phyloP scores from a whole-genome alignment of 1,140 invertebrate genomes.

The Pristionchus pacificus region DNA sequence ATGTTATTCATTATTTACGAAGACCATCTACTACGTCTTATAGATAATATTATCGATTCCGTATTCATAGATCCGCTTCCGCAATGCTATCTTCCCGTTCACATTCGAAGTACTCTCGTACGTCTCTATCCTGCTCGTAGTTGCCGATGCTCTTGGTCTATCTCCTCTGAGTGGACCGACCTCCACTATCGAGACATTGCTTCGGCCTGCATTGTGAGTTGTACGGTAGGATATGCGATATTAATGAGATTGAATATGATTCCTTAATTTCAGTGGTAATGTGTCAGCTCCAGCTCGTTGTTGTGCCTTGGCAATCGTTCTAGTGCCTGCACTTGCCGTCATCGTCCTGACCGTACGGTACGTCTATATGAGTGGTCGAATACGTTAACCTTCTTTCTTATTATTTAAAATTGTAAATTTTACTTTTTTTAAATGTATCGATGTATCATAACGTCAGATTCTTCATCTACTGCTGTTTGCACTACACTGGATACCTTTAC shows the following conservation, averaged over 20 bases:
- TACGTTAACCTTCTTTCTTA: neutral
- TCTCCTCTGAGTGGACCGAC: neutral
- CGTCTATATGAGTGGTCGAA: no score
- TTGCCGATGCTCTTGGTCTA: neutral
- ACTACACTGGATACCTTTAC: conserved; percentile 40
- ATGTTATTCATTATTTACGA: no score
- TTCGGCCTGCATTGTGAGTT: neutral
- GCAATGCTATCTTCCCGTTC: neutral
- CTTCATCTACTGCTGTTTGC: conserved; percentile 32
- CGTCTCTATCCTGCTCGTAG: neutral
- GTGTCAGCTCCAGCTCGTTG: neutral
- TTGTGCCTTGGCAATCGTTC: neutral
- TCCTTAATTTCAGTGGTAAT: neutral
- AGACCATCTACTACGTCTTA: no score
- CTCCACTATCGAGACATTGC: neutral
- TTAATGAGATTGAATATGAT: neutral
- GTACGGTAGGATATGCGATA: neutral
- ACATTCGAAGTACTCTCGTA: neutral
- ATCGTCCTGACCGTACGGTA: neutral
- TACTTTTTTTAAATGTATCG: neutral
- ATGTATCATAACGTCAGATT: conserved; percentile 24
- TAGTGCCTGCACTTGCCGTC: neutral
- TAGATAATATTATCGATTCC: no score
- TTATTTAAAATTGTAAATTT: neutral
- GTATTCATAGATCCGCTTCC: neutral